Evolutionary conservation across 1,140 invertebrate genomes (phyloP).

Genomic region (Platyscapa corneri): DNA sequence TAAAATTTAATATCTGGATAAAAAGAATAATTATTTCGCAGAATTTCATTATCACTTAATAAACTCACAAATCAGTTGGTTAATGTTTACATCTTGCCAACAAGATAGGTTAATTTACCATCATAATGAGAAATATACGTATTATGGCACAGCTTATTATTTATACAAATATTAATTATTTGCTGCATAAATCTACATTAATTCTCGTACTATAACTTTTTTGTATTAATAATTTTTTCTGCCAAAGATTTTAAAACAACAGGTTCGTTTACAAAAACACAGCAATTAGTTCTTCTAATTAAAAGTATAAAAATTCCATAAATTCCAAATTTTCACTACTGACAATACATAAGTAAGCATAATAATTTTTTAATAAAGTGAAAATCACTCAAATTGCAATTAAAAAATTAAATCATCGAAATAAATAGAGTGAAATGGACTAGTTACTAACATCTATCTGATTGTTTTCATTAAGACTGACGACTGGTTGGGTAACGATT

Average conservation of each 20-base stretch:
- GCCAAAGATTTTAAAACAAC: background rate
- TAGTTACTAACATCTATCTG: slow-evolving; percentile 24
- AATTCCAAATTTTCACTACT: background rate
- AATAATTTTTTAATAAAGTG: background rate
- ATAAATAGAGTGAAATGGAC: slow-evolving; percentile 2
- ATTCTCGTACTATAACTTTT: background rate
- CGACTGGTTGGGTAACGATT: slow-evolving; percentile 49
- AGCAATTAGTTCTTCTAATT: slow-evolving; percentile 14
- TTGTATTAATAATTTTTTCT: background rate
- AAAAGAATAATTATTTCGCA: background rate
- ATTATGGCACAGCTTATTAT: background rate
- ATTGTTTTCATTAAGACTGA: background rate
- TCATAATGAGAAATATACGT: background rate
- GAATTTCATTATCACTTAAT: background rate
- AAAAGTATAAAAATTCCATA: background rate
- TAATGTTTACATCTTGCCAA: slow-evolving; percentile 27
- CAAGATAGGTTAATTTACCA: slow-evolving; percentile 37
- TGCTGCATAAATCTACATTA: background rate
- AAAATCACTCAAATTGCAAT: background rate
- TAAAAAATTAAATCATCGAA: background rate
- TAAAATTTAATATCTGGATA: background rate
- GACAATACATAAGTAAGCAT: background rate
- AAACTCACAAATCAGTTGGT: background rate
- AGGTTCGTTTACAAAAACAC: slow-evolving; percentile 1
- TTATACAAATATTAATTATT: background rate